phyloP scores from a whole-genome alignment of 2,888 invertebrate genomes.

The Sycophila texana region DNA sequence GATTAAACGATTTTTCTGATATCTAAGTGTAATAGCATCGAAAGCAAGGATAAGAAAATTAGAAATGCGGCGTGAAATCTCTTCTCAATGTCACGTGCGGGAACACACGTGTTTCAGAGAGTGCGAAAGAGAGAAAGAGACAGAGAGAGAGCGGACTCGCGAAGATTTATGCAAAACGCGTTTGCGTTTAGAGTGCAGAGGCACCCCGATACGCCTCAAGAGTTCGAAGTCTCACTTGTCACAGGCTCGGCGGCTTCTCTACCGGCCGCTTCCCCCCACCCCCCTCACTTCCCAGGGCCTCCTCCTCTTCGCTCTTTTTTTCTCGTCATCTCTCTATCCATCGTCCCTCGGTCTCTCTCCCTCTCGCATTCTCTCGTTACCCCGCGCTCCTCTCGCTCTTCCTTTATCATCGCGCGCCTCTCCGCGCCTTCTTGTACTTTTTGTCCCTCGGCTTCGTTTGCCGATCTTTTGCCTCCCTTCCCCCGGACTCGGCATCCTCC shows the following conservation, averaged over 20 bases:
- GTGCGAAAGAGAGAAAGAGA: too few species aligned
- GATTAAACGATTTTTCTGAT: too few species aligned
- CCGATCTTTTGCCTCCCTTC: constrained; percentile 31
- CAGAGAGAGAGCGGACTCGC: background rate
- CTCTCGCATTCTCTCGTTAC: constrained; percentile 31
- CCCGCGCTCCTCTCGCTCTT: constrained; percentile 34
- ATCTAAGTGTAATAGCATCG: too few species aligned
- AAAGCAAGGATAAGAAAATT: too few species aligned
- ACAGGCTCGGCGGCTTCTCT: constrained; percentile 53
- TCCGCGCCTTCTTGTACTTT: constrained; percentile 27
- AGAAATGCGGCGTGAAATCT: too few species aligned
- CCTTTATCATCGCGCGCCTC: constrained; percentile 47
- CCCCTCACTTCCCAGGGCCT: constrained; percentile 34
- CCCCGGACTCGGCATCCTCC: background rate
- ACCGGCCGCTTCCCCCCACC: background rate
- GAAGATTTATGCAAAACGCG: constrained; percentile 34
- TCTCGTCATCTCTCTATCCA: constrained; percentile 45
- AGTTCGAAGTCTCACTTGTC: constrained; percentile 66
- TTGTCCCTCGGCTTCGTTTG: constrained; percentile 43
- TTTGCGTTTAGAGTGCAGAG: constrained; percentile 52
- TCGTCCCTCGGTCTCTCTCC: constrained; percentile 2
- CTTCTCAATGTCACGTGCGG: too few species aligned
- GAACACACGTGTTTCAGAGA: too few species aligned
- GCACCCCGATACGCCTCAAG: constrained; percentile 63
- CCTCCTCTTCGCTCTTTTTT: constrained; percentile 26